phyloP scores from a whole-genome alignment of 2,888 invertebrate species.

The Masnerella sp. region DNA sequence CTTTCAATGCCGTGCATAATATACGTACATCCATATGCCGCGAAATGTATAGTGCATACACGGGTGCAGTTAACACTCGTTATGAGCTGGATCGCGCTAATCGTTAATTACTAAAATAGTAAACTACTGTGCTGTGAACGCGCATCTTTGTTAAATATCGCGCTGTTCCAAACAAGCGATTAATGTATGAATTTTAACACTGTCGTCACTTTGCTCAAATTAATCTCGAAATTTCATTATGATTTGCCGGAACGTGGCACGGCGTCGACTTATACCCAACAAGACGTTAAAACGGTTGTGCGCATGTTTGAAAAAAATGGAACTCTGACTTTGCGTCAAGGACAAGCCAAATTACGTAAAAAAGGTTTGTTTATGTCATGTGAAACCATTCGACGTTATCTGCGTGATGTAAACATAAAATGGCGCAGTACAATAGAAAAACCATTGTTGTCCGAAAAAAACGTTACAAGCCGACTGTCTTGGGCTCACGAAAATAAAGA shows the following conservation, averaged over 20 bases:
- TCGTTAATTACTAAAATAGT: conserved; percentile 38
- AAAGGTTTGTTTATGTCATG: conserved; percentile 21
- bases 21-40: conserved; percentile 8
- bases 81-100: conserved; percentile 15
- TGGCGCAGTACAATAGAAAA: conserved; percentile 18
- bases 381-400: conserved; percentile 14
- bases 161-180: background rate
- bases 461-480: background rate
- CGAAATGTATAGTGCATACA: conserved; percentile 2
- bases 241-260: conserved; percentile 5
- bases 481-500: conserved; percentile 2
- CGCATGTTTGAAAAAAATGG: conserved; percentile 9
- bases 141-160: background rate
- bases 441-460: conserved; percentile 12
- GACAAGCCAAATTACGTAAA: conserved; percentile 7
- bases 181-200: conserved; percentile 2
- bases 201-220: background rate
- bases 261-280: background rate
- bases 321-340: conserved; percentile 4
- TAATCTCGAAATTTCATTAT: background rate
- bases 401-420: conserved; percentile 8
- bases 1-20: conserved; percentile 12
- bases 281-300: conserved; percentile 1
- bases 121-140: background rate
- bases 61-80: conserved; percentile 14